These are phyloP conservation scores for Echinometra lucunter DNA, from an alignment of 53 echinoderm and acorn worm genomes.

Conservation along the genomic window DNA sequence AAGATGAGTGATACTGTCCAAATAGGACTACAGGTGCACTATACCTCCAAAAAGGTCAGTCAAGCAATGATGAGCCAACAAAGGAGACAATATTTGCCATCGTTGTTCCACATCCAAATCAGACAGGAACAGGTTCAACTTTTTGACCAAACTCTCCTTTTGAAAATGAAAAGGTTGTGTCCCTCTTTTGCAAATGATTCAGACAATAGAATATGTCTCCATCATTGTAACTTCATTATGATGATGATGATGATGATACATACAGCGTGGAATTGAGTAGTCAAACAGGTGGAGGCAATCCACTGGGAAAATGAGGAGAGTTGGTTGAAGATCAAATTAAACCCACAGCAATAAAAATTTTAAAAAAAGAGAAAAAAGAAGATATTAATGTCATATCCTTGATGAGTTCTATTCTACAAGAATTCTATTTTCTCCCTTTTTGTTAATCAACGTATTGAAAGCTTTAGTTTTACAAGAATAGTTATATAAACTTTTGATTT, in stretches of 20 bases:
- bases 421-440: too few species aligned
- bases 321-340: neutral
- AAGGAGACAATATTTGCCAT: too few species aligned
- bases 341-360: neutral
- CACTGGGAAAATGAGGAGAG: neutral
- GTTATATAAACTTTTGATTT: too few species aligned
- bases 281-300: neutral
- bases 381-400: too few species aligned
- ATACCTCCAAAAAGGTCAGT: neutral
- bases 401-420: too few species aligned
- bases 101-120: too few species aligned
- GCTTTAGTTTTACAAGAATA: too few species aligned
- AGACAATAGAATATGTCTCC: neutral
- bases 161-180: neutral
- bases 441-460: too few species aligned
- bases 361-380: too few species aligned
- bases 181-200: neutral
- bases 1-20: constrained; percentile 26
- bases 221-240: neutral
- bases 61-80: neutral
- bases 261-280: neutral
- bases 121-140: neutral
- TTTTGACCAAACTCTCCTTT: neutral
- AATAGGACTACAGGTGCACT: neutral
- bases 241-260: constrained; percentile 2